Evolutionary conservation across 2,797 vertebrate genomes (phyloP).

Genomic region (Epinephelus awoara): DNA sequence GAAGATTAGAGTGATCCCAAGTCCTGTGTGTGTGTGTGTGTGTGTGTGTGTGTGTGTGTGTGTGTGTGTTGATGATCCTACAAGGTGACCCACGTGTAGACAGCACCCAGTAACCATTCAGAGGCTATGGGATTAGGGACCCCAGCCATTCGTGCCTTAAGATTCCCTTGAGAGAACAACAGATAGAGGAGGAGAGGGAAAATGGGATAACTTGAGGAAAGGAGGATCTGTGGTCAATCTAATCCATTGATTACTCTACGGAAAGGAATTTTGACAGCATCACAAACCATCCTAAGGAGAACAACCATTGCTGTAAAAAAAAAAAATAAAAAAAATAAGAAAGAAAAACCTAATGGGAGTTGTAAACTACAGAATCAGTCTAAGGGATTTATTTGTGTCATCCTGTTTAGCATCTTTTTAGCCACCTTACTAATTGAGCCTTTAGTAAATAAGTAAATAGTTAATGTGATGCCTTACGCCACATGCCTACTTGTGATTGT

Average conservation of each 20-base stretch:
- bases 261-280: slow-evolving; percentile 38
- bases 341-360: background rate
- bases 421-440: background rate
- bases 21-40: background rate
- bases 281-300: slow-evolving; percentile 29
- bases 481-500: background rate
- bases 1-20: slow-evolving; percentile 70
- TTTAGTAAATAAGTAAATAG: background rate
- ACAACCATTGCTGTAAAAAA: slow-evolving; percentile 4
- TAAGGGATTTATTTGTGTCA: background rate
- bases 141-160: slow-evolving; percentile 43
- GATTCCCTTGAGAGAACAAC: slow-evolving; percentile 62
- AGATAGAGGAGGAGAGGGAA: slow-evolving; percentile 40
- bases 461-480: background rate
- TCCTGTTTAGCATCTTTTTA: background rate
- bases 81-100: slow-evolving; percentile 77
- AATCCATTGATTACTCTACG: slow-evolving; percentile 58
- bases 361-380: background rate
- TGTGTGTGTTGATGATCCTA: slow-evolving; percentile 60
- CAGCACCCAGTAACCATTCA: slow-evolving; percentile 66
- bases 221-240: slow-evolving; percentile 55
- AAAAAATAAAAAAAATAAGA: too few relatives aligned
- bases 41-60: slow-evolving; percentile 1
- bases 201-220: slow-evolving; percentile 35
- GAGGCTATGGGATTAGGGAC: slow-evolving; percentile 70